Evolutionary conservation across 2,113 vertebrate species (phyloP).

Genomic region (Planiliza haematocheilus): DNA sequence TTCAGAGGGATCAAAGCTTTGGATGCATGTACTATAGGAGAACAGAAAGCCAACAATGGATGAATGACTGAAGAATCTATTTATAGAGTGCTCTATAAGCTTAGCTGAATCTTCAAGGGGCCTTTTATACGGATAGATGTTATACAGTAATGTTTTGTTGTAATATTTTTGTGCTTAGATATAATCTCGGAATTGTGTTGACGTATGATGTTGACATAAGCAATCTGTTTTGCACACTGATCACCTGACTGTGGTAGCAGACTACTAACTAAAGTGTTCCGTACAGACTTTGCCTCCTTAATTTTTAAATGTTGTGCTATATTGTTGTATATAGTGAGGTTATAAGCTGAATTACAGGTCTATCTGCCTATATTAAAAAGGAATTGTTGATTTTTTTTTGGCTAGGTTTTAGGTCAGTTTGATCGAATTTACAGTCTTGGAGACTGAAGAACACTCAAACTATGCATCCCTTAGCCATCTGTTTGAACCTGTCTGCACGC

Average conservation of each 20-base stretch:
- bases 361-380: no score
- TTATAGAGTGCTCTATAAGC: slow-evolving; percentile 20
- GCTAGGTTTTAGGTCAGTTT: no score
- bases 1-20: slow-evolving; percentile 52
- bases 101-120: background rate
- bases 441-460: no score
- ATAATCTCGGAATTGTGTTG: no score
- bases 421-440: no score
- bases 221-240: background rate
- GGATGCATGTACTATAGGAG: slow-evolving; percentile 19
- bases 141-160: background rate
- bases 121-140: background rate
- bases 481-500: no score
- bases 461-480: no score
- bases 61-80: slow-evolving; percentile 29
- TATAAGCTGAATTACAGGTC: no score
- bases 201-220: no score
- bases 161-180: no score
- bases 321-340: no score
- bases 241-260: background rate
- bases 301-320: background rate
- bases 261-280: background rate
- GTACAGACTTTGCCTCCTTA: background rate
- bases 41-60: slow-evolving; percentile 26
- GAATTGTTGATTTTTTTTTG: no score